Conservation (phyloP, 2,888 invertebrate genomes). For the Agrotis puta region DNA sequence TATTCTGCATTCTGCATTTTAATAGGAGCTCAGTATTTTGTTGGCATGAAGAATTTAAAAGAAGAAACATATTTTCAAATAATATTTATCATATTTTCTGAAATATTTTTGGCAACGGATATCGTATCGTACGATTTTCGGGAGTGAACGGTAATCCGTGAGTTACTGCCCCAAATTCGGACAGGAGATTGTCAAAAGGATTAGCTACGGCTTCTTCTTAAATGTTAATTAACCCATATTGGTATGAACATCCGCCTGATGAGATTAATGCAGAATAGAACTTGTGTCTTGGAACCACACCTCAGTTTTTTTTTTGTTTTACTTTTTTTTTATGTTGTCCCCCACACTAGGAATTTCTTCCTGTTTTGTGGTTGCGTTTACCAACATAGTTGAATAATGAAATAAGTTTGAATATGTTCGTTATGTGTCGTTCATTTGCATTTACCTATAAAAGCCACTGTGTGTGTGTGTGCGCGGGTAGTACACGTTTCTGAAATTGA, state of each 20-base stretch:
- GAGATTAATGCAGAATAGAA: not conserved
- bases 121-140: not conserved
- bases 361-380: too few relatives aligned
- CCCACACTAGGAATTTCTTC: too few relatives aligned
- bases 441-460: too few relatives aligned
- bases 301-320: too few relatives aligned
- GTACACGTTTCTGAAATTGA: not conserved
- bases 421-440: too few relatives aligned
- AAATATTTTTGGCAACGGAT: conserved; percentile 41
- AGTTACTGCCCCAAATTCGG: conserved; percentile 15
- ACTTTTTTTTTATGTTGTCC: too few relatives aligned
- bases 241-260: not conserved
- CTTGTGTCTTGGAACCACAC: too few relatives aligned
- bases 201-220: not conserved
- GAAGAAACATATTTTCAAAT: conserved; percentile 37
- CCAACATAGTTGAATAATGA: too few relatives aligned
- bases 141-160: conserved; percentile 26
- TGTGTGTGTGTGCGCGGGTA: too few relatives aligned
- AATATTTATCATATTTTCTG: conserved; percentile 32
- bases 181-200: conserved; percentile 34
- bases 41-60: conserved; percentile 46
- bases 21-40: conserved; percentile 49
- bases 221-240: conserved; percentile 19
- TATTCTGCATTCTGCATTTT: conserved; percentile 51
- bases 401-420: too few relatives aligned